Percentiles rank a stretch among this genome's conserved stretches.
phyloP scores from a whole-genome alignment of 2,113 vertebrate genomes.

The human (Homo sapiens) region GRCh38 chr1:229996501-229997000 shows the following conservation, averaged over 20 bases:
- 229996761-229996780: neutral
- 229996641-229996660: neutral
- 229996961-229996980: no score
- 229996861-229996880: no score
- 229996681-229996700: neutral
- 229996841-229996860: no score
- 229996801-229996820: no score
- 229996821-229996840: no score
- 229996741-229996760: neutral
- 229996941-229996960: no score
- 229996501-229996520: neutral
- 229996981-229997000: no score
- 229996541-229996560: neutral
- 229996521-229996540: neutral
- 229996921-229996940: accelerated
- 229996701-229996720: neutral
- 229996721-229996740: neutral
- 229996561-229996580: neutral
- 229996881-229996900: no score
- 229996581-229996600: neutral
- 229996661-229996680: neutral
- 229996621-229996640: neutral
- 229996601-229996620: neutral
- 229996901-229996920: no score
- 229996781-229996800: neutral